These are phyloP conservation scores for Mormyrus iriodes DNA, from an alignment of 2,113 vertebrate genomes.

Conservation along the genomic window DNA sequence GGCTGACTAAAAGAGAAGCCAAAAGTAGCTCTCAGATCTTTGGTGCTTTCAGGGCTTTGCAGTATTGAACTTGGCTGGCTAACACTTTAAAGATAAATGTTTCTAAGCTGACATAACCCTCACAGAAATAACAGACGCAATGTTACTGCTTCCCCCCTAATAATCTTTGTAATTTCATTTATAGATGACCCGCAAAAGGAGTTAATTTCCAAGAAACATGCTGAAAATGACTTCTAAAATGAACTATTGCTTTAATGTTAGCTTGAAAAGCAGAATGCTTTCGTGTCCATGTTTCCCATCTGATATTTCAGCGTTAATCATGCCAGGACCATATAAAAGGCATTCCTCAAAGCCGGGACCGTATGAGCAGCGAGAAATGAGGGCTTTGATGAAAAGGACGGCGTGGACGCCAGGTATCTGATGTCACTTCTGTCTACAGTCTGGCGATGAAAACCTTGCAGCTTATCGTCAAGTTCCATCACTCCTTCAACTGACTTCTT, in stretches of 20 bases:
- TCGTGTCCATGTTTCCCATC: background rate
- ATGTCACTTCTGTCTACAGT: background rate
- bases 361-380: background rate
- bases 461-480: background rate
- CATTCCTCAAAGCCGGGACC: background rate
- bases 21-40: background rate
- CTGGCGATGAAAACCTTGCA: background rate
- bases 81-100: background rate
- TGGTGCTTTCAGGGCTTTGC: background rate
- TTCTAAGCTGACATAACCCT: background rate
- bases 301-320: slow-evolving; percentile 6
- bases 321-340: background rate
- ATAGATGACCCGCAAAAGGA: background rate
- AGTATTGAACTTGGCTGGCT: background rate
- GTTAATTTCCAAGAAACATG: background rate
- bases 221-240: background rate
- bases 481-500: background rate
- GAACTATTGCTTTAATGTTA: background rate
- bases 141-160: background rate
- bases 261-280: background rate
- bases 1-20: background rate
- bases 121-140: background rate
- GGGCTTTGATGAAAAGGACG: background rate
- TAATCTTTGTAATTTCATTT: background rate
- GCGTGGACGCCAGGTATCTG: background rate